Base-by-base conservation (phyloP, 2,113 vertebrate genomes). In the Tragelaphus scriptus region DNA sequence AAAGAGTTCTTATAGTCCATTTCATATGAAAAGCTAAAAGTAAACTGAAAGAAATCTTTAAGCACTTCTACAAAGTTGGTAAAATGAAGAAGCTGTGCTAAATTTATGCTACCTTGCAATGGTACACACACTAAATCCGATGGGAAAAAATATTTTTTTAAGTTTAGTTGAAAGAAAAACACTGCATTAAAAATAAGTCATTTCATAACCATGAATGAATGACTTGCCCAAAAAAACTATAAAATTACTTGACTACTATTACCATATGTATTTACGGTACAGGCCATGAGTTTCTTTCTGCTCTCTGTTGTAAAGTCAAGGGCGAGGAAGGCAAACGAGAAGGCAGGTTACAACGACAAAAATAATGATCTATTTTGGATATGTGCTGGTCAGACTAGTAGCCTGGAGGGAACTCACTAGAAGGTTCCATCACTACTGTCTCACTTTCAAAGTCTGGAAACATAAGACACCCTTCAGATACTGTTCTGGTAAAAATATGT, bases 81-180 rank as follows among this genome's bases (percentile, higher is more conserved):
- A 88, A 96, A 88, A 96, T 85, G 55, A 97, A 82, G 77, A 97
- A 68, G 63, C 19, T 93, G 25, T 93, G 26, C 79, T 95, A 92
- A 92, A 81, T 85, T 87, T 93, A 95, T 75, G 58, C 49, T 85
- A 88, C 44, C 49, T 88, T 92, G 21, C 26, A 95, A 88, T 88
- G 91, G 32, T 36, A 68, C 80, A 77, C 49, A 82, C 36, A 91
- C 55, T 81, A 47, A 96, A 85, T 92, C 59, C 95, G 49, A 97
- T 4, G 75, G 79, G 9, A 71, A 92, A 94, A 86, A 53, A 16
- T 71, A 71, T 0, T 40, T 40, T 71, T 51, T 88, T 65, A 93
- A 40, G 30, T 82, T 96, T 93, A 95, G 89, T 58, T 85, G 51
- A 95, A 97, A 97, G 71, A 96, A 95, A 96, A 97, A 96, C 85